Base-by-base conservation (phyloP, 2,113 vertebrate species). In the Synodontis membranacea region DNA sequence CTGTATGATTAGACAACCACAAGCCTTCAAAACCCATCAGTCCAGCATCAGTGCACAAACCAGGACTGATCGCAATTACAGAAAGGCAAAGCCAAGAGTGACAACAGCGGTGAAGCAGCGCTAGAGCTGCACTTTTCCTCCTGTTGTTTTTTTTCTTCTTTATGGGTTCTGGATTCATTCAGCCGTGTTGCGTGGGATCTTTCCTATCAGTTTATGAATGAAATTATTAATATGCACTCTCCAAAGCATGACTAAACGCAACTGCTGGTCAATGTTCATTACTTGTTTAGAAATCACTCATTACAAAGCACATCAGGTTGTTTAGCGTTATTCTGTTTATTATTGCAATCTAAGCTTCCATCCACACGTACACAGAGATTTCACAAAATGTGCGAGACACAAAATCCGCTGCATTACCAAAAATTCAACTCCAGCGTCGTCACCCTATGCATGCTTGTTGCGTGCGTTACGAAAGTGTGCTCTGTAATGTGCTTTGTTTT, bases 201-300 rank as follows among this genome's bases (percentile, higher is more conserved):
- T 46, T 62, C 52, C 1, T 82, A 88, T 85, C 83, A 54, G 15
- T 34, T 81, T 80, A 88, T 75, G 76, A 88, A 84, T 84, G 87
- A 85, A 31, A 25, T 31, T 12, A 84, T 80, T 88, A 60, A 80
- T 72, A 82, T 39, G 37, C 87, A 60, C n/a, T 54, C 78, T 60
- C 23, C 19, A 34, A 68, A 56, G 83, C 70, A 85, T 60, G 76
- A 86, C 62, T 79, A 83, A 86, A 89, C 82, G 83, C 72, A 87
- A 89, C 88, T 58, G 86, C 74, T 87, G 87, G 89, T 87, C 90
- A 52, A 52, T 70, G 76, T n/a, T 64, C 4, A 5, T 31, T 14
- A 25, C 80, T 68, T 74, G 80, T 84, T 83, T 72, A 52, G 21
- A 79, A 75, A 88, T 82, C 56, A 52, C 34, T 84, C 46, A 75